Evolutionary conservation across 2,113 vertebrate species (phyloP).

Genomic region (Ctenodactylus gundi): DNA sequence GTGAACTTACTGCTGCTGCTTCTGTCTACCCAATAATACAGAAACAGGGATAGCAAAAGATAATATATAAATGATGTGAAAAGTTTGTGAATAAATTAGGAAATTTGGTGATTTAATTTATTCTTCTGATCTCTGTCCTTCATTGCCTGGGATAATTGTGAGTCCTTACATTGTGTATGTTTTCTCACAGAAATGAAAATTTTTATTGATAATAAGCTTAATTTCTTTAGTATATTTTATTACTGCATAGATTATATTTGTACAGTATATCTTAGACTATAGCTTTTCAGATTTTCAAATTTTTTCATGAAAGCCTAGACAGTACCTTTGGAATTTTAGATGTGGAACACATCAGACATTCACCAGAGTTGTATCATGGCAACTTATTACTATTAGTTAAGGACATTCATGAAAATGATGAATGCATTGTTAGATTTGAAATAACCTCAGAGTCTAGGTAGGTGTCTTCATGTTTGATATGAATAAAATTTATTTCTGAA

Average conservation of each 20-base stretch:
- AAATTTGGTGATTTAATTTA: constrained; percentile 15
- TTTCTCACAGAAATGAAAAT: constrained; percentile 29
- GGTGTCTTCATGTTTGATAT: constrained; percentile 9
- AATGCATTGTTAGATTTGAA: constrained; percentile 39
- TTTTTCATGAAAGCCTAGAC: not conserved
- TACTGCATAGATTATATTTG: not conserved
- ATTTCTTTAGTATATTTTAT: not conserved
- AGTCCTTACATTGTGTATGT: not conserved
- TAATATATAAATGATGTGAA: not conserved
- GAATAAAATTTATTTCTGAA: constrained; percentile 5
- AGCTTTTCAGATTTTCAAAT: not conserved
- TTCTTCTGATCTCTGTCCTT: not conserved
- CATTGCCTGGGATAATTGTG: constrained; percentile 13
- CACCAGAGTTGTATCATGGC: not conserved
- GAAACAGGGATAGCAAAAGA: not conserved
- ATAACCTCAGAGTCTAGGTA: not conserved
- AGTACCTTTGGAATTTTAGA: not conserved
- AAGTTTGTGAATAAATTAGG: not conserved
- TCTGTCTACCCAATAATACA: not conserved
- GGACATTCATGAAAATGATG: not conserved
- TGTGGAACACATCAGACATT: not conserved
- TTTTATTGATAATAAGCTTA: constrained; percentile 2
- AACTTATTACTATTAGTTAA: not conserved
- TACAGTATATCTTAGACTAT: not conserved
- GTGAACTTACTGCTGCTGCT: not conserved